Conservation (phyloP, 2,888 invertebrate genomes). For the Oxystoma pomonae region DNA sequence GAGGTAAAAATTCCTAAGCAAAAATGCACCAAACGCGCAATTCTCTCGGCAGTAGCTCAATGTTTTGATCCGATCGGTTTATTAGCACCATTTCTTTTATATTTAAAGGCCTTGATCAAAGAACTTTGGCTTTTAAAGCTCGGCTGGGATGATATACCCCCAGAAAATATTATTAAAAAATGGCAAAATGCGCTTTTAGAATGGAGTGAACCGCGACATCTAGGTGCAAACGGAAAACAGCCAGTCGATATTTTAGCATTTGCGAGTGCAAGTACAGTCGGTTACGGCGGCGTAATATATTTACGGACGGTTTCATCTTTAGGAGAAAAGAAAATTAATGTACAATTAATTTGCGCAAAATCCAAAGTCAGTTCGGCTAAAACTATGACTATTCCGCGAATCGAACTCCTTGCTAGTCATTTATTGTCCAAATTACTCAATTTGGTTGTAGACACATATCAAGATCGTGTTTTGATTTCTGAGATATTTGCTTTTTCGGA, state of each 20-base stretch:
- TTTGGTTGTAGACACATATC: not conserved
- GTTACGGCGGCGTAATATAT: not conserved
- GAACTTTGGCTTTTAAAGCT: not conserved
- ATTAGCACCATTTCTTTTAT: not conserved
- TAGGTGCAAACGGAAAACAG: constrained; percentile 1
- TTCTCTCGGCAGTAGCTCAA: constrained; percentile 10
- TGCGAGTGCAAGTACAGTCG: not conserved
- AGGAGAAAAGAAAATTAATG: not conserved
- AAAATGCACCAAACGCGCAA: constrained; percentile 9
- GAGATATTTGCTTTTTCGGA: constrained; percentile 5
- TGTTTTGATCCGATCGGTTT: constrained; percentile 17
- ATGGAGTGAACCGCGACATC: constrained; percentile 10
- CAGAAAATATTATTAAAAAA: constrained; percentile 1
- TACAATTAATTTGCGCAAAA: not conserved
- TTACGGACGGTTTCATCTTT: too few species aligned
- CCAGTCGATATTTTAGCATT: not conserved
- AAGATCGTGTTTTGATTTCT: not conserved
- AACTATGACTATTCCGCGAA: constrained; percentile 2
- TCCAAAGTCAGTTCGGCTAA: not conserved
- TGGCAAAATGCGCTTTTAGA: not conserved
- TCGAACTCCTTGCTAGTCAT: not conserved
- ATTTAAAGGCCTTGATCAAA: not conserved
- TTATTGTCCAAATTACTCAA: constrained; percentile 1
- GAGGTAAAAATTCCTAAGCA: constrained; percentile 3
- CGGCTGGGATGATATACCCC: not conserved